Base-by-base conservation (phyloP, 64 coral and sea anemone genomes). In the Pocillopora damicornis region DNA sequence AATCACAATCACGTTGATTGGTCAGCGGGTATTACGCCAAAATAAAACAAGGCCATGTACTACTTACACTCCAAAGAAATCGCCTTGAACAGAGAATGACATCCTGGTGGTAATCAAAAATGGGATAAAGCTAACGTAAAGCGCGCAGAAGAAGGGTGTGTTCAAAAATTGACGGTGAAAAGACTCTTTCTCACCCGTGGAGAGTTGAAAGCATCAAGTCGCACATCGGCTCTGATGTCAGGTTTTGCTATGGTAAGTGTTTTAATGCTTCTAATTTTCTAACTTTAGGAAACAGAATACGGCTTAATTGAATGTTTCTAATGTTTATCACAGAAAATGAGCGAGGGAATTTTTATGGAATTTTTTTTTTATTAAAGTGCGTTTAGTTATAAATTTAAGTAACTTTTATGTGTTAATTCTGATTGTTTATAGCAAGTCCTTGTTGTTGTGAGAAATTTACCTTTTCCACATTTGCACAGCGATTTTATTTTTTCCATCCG, bases 241-340 rank as follows among this genome's bases (percentile, higher is more conserved):
- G 97, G 97, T 71, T 99, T 99, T 95, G 97, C 97, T 11, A 99
- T 99, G 97, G 97, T 99, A 90, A 95, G 45, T 42, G 22, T 80
- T 75, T 62, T 45, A 59, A n/a, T 14, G 3, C 77, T 76, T 59
- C 87, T 7, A 61, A 87, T 86, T 60, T 8, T 76, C 58, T 15
- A 2, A n/a, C 10, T 67, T 35, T 62, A 25, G 61, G 20, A 17
- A 30, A 30, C 17, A 37, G 23, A 37, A 20, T 18, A 20, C 35
- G 37, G 30, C 30, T 30, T 51, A 4, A 1, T 51, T 51, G 2
- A 7, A 51, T 51, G 42, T 51, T 51, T 51, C 0, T 51, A 7
- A 51, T 51, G 1, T 51, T 51, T 51, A 51, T 2, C 42, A 51
- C 3, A 51, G 42, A 51, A 51, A 51, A 30, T 30, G 30, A 51